A percentile compares a stretch with the other conserved stretches of the same genome.
phyloP scores from a whole-genome alignment of 1,140 invertebrate species.

The Lineus longissimus region DNA sequence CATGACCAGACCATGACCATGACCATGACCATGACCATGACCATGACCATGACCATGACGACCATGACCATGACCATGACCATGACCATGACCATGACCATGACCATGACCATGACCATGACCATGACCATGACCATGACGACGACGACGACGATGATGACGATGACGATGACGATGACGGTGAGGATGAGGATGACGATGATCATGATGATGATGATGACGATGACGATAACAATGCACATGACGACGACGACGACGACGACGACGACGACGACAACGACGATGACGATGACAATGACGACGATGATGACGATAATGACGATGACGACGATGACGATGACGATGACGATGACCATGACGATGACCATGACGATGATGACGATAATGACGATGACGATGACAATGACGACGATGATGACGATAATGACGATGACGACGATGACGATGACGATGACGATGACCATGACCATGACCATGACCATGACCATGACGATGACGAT shows the following conservation, averaged over 20 bases:
- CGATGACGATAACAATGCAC: not conserved
- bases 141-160: constrained; percentile 1
- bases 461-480: no score
- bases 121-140: no score
- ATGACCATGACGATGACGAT: constrained; percentile 1
- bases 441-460: constrained; percentile 1
- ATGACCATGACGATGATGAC: constrained; percentile 8
- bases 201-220: constrained; percentile 2
- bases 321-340: constrained; percentile 8
- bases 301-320: constrained; percentile 4
- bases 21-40: no score
- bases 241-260: no score
- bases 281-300: not conserved
- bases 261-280: constrained; percentile 4
- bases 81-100: no score
- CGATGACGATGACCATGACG: constrained; percentile 4
- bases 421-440: constrained; percentile 8
- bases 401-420: constrained; percentile 4
- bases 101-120: no score
- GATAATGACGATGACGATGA: constrained; percentile 8
- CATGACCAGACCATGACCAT: no score
- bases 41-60: no score
- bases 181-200: constrained; percentile 5
- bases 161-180: constrained; percentile 4
- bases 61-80: no score